A percentile compares a stretch with the other conserved stretches of the same genome.
Conservation (phyloP, 2,113 vertebrate species). For the Rhodinocichla rosea region DNA sequence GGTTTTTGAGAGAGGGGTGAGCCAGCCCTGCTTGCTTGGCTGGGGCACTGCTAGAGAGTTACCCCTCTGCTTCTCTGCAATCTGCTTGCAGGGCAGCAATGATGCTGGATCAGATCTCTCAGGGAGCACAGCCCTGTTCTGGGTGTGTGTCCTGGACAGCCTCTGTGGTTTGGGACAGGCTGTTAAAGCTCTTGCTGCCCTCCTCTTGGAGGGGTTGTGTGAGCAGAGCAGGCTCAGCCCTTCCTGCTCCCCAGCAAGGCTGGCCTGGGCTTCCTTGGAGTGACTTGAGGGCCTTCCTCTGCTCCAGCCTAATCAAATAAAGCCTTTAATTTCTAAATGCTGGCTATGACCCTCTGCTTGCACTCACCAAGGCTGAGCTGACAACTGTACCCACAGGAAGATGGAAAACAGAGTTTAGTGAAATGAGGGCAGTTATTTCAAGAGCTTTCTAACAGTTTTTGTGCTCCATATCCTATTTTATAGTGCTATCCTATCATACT, state of each 20-base stretch:
- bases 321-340: not conserved
- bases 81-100: not conserved
- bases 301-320: not conserved
- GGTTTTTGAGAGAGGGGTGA: not conserved
- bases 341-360: not conserved
- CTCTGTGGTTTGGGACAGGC: not conserved
- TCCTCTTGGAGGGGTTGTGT: not conserved
- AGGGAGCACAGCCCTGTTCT: not conserved
- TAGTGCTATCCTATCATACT: not conserved
- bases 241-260: not conserved
- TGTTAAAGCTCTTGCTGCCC: not conserved
- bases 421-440: slow-evolving; percentile 58
- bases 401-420: not conserved
- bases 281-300: not conserved
- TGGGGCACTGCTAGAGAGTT: not conserved
- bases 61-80: not conserved
- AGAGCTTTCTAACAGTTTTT: not conserved
- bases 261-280: too few species aligned
- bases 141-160: rapidly evolving
- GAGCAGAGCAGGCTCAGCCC: not conserved
- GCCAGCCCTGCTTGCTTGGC: not conserved
- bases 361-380: not conserved
- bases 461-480: slow-evolving; percentile 12
- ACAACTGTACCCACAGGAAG: not conserved
- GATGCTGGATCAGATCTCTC: not conserved